Conservation (phyloP, 2,797 vertebrate genomes). For the Menidia menidia region DNA sequence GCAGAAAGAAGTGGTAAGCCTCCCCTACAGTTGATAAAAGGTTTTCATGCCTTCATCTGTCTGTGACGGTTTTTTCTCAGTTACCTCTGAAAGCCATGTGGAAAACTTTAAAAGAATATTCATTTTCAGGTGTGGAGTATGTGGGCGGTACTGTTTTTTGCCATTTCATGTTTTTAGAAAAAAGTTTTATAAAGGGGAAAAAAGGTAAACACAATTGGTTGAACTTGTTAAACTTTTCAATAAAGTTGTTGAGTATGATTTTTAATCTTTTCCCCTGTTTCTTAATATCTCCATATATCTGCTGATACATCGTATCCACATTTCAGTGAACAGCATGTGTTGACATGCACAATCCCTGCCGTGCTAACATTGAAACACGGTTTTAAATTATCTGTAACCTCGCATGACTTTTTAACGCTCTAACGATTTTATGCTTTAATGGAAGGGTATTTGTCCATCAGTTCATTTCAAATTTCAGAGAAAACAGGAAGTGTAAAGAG, state of each 20-base stretch:
- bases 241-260: background rate
- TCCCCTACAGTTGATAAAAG: background rate
- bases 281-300: background rate
- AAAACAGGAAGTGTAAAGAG: too few species aligned
- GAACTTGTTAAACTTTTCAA: background rate
- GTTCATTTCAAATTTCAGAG: too few species aligned
- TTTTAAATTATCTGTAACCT: background rate
- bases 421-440: too few species aligned
- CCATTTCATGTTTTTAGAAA: background rate
- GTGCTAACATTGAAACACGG: background rate
- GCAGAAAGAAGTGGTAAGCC: conserved; percentile 12
- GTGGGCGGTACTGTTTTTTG: background rate
- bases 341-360: background rate
- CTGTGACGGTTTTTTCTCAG: background rate
- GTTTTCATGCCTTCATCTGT: background rate
- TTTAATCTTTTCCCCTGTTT: background rate
- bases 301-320: background rate
- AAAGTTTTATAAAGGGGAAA: background rate
- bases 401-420: conserved; percentile 6
- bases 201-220: background rate
- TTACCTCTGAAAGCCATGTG: background rate
- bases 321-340: background rate
- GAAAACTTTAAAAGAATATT: background rate
- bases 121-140: background rate
- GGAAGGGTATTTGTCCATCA: too few species aligned